Evolutionary conservation across 2,797 vertebrate species (phyloP).

Genomic region (Macropodus opercularis): DNA sequence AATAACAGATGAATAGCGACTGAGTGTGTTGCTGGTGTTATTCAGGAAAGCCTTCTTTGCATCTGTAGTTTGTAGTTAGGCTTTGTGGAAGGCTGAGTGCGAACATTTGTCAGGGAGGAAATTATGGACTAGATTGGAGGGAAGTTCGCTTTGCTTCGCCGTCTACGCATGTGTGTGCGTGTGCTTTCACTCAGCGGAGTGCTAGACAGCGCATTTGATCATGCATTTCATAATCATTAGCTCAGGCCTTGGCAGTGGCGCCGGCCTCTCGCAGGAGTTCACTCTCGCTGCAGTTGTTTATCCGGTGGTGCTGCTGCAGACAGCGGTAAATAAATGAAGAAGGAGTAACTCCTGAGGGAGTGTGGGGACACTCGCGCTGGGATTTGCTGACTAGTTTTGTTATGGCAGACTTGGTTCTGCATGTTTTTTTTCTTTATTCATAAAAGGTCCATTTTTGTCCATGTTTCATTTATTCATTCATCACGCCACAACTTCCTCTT

Average conservation of each 20-base stretch:
- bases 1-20: no score
- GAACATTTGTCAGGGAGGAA: slow-evolving; percentile 66
- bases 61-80: slow-evolving; percentile 39
- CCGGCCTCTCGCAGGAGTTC: slow-evolving; percentile 44
- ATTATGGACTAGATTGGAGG: slow-evolving; percentile 42
- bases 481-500: slow-evolving; percentile 62
- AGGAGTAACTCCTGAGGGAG: slow-evolving; percentile 70
- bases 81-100: slow-evolving; percentile 63
- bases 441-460: slow-evolving; percentile 47
- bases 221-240: slow-evolving; percentile 80
- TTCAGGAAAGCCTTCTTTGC: slow-evolving; percentile 53
- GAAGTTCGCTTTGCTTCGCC: slow-evolving; percentile 32
- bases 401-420: slow-evolving; percentile 41
- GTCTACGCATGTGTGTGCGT: slow-evolving; percentile 19
- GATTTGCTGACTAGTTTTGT: slow-evolving; percentile 74
- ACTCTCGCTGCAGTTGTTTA: slow-evolving; percentile 71
- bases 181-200: slow-evolving; percentile 28
- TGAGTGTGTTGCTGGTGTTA: slow-evolving; percentile 52
- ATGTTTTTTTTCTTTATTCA: slow-evolving; percentile 19
- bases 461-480: slow-evolving; percentile 75
- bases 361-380: slow-evolving; percentile 45
- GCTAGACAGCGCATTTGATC: slow-evolving; percentile 63
- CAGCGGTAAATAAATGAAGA: slow-evolving; percentile 83
- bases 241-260: slow-evolving; percentile 56
- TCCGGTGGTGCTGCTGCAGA: slow-evolving; percentile 60